Conservation (phyloP, 35 echinoderm and acorn worm genomes). For the Apostichopus parvimensis region DNA sequence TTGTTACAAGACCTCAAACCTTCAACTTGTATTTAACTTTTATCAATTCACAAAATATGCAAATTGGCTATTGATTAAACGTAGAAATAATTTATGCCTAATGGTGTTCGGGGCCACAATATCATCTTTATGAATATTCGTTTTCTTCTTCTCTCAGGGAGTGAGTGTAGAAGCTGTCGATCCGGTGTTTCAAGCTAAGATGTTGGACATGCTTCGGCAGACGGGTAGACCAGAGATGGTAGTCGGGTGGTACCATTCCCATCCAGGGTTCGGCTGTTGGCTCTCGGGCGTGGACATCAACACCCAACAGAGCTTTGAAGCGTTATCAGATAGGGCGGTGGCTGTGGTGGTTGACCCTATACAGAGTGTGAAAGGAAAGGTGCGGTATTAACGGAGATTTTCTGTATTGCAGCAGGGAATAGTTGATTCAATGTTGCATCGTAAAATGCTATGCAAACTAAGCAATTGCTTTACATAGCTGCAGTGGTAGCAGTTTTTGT, state of each 20-base stretch:
- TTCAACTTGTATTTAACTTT: no score
- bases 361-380: constrained; percentile 98
- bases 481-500: no score
- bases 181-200: constrained; percentile 97
- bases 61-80: no score
- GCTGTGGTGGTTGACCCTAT: constrained; percentile 97
- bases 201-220: constrained; percentile 98
- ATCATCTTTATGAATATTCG: neutral
- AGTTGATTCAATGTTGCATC: no score
- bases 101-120: no score
- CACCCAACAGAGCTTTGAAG: constrained; percentile 99
- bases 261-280: constrained; percentile 97
- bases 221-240: constrained; percentile 98
- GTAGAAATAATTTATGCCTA: no score
- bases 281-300: constrained; percentile 99
- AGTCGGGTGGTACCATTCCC: constrained; percentile 97
- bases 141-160: constrained; percentile 61
- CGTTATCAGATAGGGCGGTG: constrained; percentile 93
- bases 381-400: neutral
- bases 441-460: no score
- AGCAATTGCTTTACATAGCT: no score
- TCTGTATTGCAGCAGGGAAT: no score
- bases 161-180: constrained; percentile 98
- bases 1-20: no score
- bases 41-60: no score